Percentiles rank a stretch among this genome's conserved stretches.
Evolutionary conservation across 2,888 invertebrate species (phyloP).

Genomic region (Podotricha telesiphe): DNA sequence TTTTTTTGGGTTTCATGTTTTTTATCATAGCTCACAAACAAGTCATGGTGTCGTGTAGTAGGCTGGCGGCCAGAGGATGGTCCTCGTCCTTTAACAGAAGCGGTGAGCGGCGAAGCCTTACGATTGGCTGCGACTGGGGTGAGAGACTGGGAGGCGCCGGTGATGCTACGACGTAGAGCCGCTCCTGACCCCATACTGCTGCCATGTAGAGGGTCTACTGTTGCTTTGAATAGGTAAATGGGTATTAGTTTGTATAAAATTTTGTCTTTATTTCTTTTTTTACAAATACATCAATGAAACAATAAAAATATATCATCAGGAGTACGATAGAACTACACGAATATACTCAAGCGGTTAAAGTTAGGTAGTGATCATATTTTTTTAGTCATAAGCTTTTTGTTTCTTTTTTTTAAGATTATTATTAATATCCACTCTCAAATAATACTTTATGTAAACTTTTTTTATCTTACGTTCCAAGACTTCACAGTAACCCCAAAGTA

Average conservation of each 20-base stretch:
- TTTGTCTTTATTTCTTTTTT: no score
- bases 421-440: no score
- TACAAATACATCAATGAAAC: neutral
- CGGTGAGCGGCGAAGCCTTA: conserved; percentile 77
- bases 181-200: conserved; percentile 86
- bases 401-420: no score
- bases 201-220: conserved; percentile 73
- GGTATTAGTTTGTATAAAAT: neutral
- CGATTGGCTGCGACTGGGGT: conserved; percentile 83
- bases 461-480: no score
- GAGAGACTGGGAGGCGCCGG: conserved; percentile 90
- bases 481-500: no score
- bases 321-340: no score
- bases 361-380: no score
- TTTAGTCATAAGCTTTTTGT: no score
- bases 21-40: conserved; percentile 90
- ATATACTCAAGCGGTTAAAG: no score
- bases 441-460: no score
- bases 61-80: conserved; percentile 83
- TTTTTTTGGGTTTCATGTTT: no score
- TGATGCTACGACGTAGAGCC: conserved; percentile 90
- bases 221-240: conserved; percentile 66
- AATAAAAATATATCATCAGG: neutral
- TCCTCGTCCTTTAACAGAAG: conserved; percentile 64
- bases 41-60: conserved; percentile 91